Conservation (phyloP, 2,888 invertebrate genomes). For the Eupithecia subfuscata region DNA sequence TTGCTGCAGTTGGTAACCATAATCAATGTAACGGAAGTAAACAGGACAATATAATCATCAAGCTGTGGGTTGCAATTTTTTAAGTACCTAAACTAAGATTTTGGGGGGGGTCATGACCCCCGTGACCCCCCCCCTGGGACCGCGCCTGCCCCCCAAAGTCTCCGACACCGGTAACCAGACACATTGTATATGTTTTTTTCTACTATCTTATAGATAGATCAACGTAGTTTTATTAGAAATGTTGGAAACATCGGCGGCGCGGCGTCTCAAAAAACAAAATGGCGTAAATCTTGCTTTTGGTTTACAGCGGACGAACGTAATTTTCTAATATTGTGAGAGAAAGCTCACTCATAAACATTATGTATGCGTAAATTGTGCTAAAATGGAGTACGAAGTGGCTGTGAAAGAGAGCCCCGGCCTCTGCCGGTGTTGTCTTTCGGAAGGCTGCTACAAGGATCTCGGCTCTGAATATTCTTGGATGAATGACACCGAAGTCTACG, state of each 20-base stretch:
- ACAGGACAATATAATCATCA: too few relatives aligned
- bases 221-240: not conserved
- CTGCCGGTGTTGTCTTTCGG: constrained; percentile 79
- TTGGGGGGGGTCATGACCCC: too few relatives aligned
- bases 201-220: too few relatives aligned
- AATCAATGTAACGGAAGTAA: too few relatives aligned
- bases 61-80: too few relatives aligned
- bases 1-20: too few relatives aligned
- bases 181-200: too few relatives aligned
- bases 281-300: constrained; percentile 10
- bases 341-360: not conserved
- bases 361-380: constrained; percentile 45
- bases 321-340: constrained; percentile 12
- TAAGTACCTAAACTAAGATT: too few relatives aligned
- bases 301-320: not conserved
- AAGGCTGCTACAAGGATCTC: constrained; percentile 78
- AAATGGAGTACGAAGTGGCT: constrained; percentile 75
- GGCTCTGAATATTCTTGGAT: constrained; percentile 76
- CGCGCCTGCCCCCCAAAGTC: too few relatives aligned
- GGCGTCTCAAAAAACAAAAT: constrained; percentile 28
- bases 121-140: too few relatives aligned
- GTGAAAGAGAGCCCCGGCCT: constrained; percentile 78
- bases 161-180: too few relatives aligned
- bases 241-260: not conserved
- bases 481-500: constrained; percentile 78